Percentiles rank a stretch among this genome's conserved stretches.
Evolutionary conservation across 2,888 invertebrate species (phyloP).

Genomic region (Callyntrura sp.): DNA sequence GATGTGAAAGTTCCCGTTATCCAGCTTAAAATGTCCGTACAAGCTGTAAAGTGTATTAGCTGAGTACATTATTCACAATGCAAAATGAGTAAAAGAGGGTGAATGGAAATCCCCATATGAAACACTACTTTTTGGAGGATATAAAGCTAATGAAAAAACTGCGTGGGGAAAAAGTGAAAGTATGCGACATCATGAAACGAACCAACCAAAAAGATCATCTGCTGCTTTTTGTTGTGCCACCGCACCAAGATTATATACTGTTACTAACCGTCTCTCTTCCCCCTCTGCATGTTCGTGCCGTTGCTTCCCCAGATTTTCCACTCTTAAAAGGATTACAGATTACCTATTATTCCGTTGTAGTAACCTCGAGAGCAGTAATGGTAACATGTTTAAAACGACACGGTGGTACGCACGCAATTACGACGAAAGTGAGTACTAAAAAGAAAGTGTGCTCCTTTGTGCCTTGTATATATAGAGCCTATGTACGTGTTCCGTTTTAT

Average conservation of each 20-base stretch:
- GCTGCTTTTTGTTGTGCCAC: too few species aligned
- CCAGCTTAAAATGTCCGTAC: not conserved
- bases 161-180: not conserved
- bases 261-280: constrained; percentile 1
- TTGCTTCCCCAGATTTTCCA: not conserved
- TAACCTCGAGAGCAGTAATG: too few species aligned
- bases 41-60: too few species aligned
- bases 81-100: too few species aligned
- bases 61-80: too few species aligned
- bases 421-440: too few species aligned
- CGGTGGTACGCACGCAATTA: too few species aligned
- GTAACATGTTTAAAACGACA: too few species aligned
- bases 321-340: constrained; percentile 15
- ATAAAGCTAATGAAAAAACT: not conserved
- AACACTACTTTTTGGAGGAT: not conserved
- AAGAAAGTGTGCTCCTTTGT: too few species aligned
- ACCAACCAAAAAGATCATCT: constrained; percentile 33
- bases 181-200: not conserved
- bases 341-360: not conserved
- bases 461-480: too few species aligned
- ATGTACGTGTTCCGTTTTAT: too few species aligned
- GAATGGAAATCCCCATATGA: not conserved
- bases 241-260: too few species aligned
- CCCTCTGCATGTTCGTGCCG: not conserved
- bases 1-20: constrained; percentile 53